Base-by-base conservation (phyloP, 1,140 invertebrate genomes). In the Panonychus citri region DNA sequence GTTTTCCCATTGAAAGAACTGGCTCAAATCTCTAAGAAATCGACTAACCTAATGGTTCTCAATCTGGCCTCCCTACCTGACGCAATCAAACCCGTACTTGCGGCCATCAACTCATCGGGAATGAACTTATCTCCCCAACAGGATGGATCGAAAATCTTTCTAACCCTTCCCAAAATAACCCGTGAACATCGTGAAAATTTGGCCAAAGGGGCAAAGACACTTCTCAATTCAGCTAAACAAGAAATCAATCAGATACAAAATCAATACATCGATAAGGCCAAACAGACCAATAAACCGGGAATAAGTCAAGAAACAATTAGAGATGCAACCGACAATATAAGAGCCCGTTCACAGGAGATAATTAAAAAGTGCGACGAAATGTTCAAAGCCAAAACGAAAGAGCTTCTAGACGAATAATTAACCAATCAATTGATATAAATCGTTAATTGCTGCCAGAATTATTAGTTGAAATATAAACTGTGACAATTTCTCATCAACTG, bases 61-160 rank as follows among this genome's bases (percentile, higher is more conserved):
- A 58, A 60, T 51, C 25, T 60, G 15, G 13, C 21, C 1, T 50
- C 56, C 1, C 50, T 40, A 15, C 59, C 59, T 7, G 37, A 59
- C 12, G 59, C 59, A 17, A 19, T 60, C 12, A 60, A 60, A 24
- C 56, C 59, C n/a, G 56, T 46, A 2, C n/a, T 4, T n/a, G 19
- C 2, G 13, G 43, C 43, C 2, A n/a, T 46, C 43, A 46, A n/a
- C 19, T 3, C 8, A 10, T 46, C 43, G 15, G 43, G 85, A 51
- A 78, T 94, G 74, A 91, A 90, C 69, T 71, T 95, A 27, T 93
- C 87, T 74, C 88, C 89, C 0, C 88, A 94, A 67, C 85, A 90
- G 69, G 89, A 94, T 67, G 87, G 87, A 34, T 90, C 83, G 17
- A 84, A 79, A 1, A 67, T 94, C 46, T 91, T 80, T 70, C 74